Evolutionary conservation across 2,797 vertebrate species (phyloP).

Genomic region (Chelon auratus): DNA sequence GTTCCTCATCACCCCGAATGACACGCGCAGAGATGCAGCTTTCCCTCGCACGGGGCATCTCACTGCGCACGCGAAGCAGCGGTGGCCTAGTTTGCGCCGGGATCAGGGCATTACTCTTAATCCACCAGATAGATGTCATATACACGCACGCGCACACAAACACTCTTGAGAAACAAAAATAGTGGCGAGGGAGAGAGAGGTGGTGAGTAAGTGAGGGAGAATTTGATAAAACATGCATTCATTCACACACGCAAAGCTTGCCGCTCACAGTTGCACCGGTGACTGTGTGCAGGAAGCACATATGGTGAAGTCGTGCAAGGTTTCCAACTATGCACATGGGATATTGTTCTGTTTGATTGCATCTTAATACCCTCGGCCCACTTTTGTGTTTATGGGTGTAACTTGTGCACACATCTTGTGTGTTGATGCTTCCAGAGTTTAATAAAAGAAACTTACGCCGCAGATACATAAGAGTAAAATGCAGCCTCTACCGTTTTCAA

Average conservation of each 20-base stretch:
- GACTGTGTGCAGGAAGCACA: slow-evolving; percentile 50
- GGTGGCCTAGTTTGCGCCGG: slow-evolving; percentile 79
- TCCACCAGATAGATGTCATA: slow-evolving; percentile 80
- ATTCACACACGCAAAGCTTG: slow-evolving; percentile 21
- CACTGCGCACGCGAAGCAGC: slow-evolving; percentile 64
- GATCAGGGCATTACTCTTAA: slow-evolving; percentile 84
- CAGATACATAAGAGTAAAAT: slow-evolving; percentile 6
- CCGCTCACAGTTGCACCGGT: slow-evolving; percentile 39
- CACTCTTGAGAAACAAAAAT: slow-evolving; percentile 43
- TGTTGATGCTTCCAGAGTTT: slow-evolving; percentile 17
- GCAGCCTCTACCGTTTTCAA: background rate
- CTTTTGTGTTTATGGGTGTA: slow-evolving; percentile 4
- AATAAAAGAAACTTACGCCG: background rate
- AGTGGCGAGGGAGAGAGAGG: slow-evolving; percentile 21
- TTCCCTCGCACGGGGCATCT: slow-evolving; percentile 48
- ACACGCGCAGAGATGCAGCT: slow-evolving; percentile 42
- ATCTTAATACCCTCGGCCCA: slow-evolving; percentile 50
- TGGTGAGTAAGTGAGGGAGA: slow-evolving; percentile 18
- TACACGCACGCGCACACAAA: slow-evolving; percentile 61
- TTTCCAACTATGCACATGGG: slow-evolving; percentile 50
- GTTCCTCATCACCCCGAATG: slow-evolving; percentile 43
- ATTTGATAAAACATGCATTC: background rate
- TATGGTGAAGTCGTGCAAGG: slow-evolving; percentile 62
- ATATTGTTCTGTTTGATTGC: slow-evolving; percentile 53
- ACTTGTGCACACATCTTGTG: slow-evolving; percentile 6